Conservation (phyloP, 2,888 invertebrate genomes). For the Dasysyrphus tricinctus region DNA sequence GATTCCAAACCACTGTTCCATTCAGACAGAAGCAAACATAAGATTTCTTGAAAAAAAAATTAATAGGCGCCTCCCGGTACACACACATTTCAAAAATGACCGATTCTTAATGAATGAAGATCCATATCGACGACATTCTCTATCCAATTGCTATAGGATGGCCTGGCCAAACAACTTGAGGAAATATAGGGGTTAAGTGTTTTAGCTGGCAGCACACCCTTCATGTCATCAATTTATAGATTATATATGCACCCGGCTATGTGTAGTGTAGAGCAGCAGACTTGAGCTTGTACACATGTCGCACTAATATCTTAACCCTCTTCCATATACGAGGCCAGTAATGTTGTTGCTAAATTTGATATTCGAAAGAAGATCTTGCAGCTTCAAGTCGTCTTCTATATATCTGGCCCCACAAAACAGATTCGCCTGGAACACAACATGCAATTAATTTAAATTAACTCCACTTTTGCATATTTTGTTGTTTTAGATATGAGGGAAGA, state of each 20-base stretch:
- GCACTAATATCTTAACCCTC: slow-evolving; percentile 67
- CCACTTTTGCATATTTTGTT: slow-evolving; percentile 70
- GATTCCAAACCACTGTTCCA: not conserved
- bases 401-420: slow-evolving; percentile 35
- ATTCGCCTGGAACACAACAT: slow-evolving; percentile 70
- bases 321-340: not conserved
- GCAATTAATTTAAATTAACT: slow-evolving; percentile 76
- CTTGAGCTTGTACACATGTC: slow-evolving; percentile 65
- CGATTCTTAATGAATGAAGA: slow-evolving; percentile 65
- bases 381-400: not conserved
- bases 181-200: slow-evolving; percentile 71
- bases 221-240: slow-evolving; percentile 71
- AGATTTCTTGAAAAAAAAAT: slow-evolving; percentile 25
- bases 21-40: slow-evolving; percentile 43
- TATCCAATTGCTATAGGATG: slow-evolving; percentile 62
- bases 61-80: slow-evolving; percentile 66
- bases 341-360: slow-evolving; percentile 22
- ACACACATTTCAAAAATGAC: slow-evolving; percentile 17
- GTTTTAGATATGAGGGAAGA: slow-evolving; percentile 30
- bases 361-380: slow-evolving; percentile 49
- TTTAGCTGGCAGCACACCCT: slow-evolving; percentile 67
- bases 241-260: slow-evolving; percentile 20
- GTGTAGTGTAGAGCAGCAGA: slow-evolving; percentile 1
- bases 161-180: slow-evolving; percentile 30
- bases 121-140: slow-evolving; percentile 57